A percentile compares a stretch with the other conserved stretches of the same genome.
Evolutionary conservation across 2,888 invertebrate genomes (phyloP).

Genomic region (Baccha elongata): DNA sequence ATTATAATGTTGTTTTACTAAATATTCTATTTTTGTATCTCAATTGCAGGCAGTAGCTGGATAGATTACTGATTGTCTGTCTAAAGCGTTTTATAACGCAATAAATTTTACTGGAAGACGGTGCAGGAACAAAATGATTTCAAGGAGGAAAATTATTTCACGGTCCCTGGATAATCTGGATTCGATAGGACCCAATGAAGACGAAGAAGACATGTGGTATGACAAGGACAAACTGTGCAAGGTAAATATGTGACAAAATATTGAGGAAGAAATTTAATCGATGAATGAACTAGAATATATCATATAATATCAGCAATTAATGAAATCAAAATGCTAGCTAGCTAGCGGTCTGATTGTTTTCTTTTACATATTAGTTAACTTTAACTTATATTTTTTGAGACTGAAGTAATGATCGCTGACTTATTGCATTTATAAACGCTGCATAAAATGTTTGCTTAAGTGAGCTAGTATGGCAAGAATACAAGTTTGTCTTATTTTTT

Average conservation of each 20-base stretch:
- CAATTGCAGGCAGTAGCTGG: constrained; percentile 38
- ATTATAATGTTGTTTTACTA: constrained; percentile 34
- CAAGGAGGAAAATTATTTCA: constrained; percentile 93
- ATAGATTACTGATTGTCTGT: constrained; percentile 39
- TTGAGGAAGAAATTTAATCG: constrained; percentile 33
- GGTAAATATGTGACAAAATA: constrained; percentile 84
- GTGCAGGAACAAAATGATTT: constrained; percentile 86
- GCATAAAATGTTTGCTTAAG: too few relatives aligned
- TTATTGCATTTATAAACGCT: too few relatives aligned
- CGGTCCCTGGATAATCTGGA: constrained; percentile 94
- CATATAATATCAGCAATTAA: constrained; percentile 50
- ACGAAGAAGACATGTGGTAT: constrained; percentile 96
- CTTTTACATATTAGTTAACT: too few relatives aligned
- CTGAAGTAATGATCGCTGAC: too few relatives aligned
- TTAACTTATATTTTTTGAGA: too few relatives aligned
- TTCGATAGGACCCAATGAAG: constrained; percentile 88
- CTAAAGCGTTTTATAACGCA: constrained; percentile 12
- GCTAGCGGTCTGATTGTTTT: too few relatives aligned
- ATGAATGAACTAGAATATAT: constrained; percentile 10
- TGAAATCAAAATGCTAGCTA: not conserved
- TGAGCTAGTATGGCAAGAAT: too few relatives aligned
- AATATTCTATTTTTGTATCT: constrained; percentile 64
- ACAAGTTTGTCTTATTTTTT: too few relatives aligned
- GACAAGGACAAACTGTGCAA: constrained; percentile 95
- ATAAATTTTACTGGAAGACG: constrained; percentile 41